Evolutionary conservation across 2,113 vertebrate species (phyloP).

Genomic region (Ictidomys tridecemlineatus): DNA sequence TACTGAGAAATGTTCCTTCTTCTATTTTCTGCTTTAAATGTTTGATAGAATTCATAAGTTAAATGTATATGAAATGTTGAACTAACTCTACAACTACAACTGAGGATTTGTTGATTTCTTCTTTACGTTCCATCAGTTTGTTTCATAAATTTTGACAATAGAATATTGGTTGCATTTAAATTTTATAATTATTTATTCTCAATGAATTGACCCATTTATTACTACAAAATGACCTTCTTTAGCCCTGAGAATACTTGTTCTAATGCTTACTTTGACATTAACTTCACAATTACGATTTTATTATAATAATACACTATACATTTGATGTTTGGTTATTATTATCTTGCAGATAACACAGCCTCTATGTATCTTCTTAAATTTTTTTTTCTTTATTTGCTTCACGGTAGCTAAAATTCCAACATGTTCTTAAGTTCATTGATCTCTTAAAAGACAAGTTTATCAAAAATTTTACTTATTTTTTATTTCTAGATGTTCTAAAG

Average conservation of each 20-base stretch:
- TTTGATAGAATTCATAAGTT: not conserved
- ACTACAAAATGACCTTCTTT: not conserved
- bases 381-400: not conserved
- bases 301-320: not conserved
- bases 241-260: not conserved
- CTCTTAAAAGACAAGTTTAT: not conserved
- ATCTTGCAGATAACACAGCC: not conserved
- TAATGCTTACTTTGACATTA: not conserved
- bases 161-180: not conserved
- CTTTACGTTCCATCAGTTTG: not conserved
- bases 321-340: not conserved
- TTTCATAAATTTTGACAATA: not conserved
- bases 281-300: not conserved
- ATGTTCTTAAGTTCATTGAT: not conserved
- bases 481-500: not conserved
- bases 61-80: not conserved
- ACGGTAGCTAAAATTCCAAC: not conserved
- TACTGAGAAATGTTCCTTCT: not conserved
- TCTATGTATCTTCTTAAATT: not conserved
- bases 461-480: slow-evolving; percentile 18
- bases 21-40: not conserved
- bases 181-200: not conserved
- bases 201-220: not conserved
- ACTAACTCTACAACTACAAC: not conserved
- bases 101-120: not conserved